Evolutionary conservation across 1,140 invertebrate genomes (phyloP).

Genomic region (Pristionchus pacificus): DNA sequence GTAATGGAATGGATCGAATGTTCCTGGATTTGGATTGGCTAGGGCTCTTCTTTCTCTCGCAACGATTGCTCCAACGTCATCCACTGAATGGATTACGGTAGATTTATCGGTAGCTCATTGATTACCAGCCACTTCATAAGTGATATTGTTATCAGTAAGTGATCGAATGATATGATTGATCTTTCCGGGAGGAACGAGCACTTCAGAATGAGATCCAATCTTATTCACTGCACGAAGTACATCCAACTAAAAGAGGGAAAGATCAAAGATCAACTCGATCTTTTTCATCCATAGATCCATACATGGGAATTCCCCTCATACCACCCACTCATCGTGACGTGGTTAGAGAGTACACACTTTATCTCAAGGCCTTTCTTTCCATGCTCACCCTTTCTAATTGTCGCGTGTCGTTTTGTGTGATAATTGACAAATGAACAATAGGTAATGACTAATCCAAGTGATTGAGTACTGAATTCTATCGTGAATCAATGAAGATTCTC

Average conservation of each 20-base stretch:
- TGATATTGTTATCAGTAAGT: not conserved
- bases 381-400: not conserved
- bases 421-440: too few species aligned
- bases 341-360: not conserved
- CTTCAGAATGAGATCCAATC: not conserved
- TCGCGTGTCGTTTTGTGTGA: too few species aligned
- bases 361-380: not conserved
- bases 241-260: too few species aligned
- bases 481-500: not conserved
- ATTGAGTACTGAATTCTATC: not conserved
- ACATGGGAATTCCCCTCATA: too few species aligned
- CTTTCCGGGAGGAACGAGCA: not conserved
- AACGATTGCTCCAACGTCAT: slow-evolving; percentile 1
- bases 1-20: slow-evolving; percentile 5
- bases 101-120: not conserved
- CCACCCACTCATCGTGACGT: not conserved
- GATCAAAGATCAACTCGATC: too few species aligned
- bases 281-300: too few species aligned
- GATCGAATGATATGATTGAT: not conserved
- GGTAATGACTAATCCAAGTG: too few species aligned
- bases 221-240: not conserved
- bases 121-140: not conserved
- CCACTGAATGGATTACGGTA: slow-evolving; percentile 2
- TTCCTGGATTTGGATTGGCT: not conserved
- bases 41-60: not conserved